These are phyloP conservation scores for Patella depressa DNA, from an alignment of 2,888 invertebrate genomes.

Conservation along the genomic window DNA sequence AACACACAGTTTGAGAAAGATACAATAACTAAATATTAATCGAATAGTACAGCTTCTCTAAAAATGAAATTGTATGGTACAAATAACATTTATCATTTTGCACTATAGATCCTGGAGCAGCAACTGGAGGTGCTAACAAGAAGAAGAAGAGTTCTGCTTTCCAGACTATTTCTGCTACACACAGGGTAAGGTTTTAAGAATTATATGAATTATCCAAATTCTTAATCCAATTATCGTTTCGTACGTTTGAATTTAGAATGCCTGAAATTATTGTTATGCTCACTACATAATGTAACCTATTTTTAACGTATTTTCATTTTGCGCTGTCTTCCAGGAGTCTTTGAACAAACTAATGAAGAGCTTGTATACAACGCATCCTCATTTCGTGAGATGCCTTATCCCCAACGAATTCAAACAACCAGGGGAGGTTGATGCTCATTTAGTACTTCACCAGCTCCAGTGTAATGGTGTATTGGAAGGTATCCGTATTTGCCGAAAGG, in stretches of 20 bases:
- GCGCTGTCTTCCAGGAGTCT: constrained; percentile 41
- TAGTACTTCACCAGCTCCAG: constrained; percentile 99
- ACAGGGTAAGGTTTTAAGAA: constrained; percentile 79
- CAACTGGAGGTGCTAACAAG: constrained; percentile 76
- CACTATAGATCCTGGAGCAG: not conserved
- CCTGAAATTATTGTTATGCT: not conserved
- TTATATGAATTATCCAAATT: no score
- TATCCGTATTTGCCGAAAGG: constrained; percentile 98
- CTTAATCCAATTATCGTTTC: no score
- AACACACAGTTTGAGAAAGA: no score
- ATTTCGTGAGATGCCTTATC: constrained; percentile 93
- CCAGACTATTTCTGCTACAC: constrained; percentile 98
- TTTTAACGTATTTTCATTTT: not conserved
- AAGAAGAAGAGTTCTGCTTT: constrained; percentile 97
- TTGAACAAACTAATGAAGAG: constrained; percentile 90
- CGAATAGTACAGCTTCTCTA: not conserved
- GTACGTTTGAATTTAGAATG: not conserved
- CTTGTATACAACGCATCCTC: constrained; percentile 35
- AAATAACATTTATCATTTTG: not conserved
- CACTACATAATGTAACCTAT: not conserved
- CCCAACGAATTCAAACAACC: constrained; percentile 81
- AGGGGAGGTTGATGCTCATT: constrained; percentile 87
- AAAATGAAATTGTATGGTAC: no score
- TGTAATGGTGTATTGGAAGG: constrained; percentile 99
- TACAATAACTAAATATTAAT: constrained; percentile 30